Conservation (phyloP, 1,140 invertebrate genomes). For the Cydia amplana region DNA sequence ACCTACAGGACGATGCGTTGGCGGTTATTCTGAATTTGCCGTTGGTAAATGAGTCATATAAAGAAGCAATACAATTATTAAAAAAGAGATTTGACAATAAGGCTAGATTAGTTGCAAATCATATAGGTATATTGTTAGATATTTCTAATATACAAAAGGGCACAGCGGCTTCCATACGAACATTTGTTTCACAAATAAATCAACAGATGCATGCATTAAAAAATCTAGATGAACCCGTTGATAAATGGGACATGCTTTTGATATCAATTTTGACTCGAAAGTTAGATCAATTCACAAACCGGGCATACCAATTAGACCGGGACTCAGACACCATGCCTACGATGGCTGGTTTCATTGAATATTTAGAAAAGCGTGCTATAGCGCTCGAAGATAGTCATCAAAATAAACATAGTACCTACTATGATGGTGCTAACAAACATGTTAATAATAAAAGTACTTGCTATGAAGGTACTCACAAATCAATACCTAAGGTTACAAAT, state of each 20-base stretch:
- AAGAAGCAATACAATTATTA: conserved; percentile 34
- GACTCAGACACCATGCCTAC: conserved; percentile 37
- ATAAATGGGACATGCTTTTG: conserved; percentile 45
- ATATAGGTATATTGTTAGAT: conserved; percentile 35
- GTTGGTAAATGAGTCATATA: conserved; percentile 36
- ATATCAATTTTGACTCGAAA: conserved; percentile 39
- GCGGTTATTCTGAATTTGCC: conserved; percentile 36
- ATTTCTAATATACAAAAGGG: conserved; percentile 19
- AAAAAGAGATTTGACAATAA: conserved; percentile 41
- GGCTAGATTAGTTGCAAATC: conserved; percentile 21
- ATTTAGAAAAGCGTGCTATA: conserved; percentile 44
- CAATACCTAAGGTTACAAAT: too few species aligned
- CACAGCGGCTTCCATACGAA: conserved; percentile 36
- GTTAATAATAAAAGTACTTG: too few species aligned
- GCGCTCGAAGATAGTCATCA: conserved; percentile 38
- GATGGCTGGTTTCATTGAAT: conserved; percentile 38
- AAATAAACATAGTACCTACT: background rate
- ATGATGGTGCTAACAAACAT: background rate
- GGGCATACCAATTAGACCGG: conserved; percentile 42
- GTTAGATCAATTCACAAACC: conserved; percentile 37
- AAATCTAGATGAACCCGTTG: conserved; percentile 42
- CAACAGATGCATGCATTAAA: conserved; percentile 45
- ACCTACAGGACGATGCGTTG: conserved; percentile 35
- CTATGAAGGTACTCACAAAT: too few species aligned
- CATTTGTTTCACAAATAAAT: conserved; percentile 39